Conservation (phyloP, 1,140 invertebrate species). For the Diplogasteroides magnus region DNA sequence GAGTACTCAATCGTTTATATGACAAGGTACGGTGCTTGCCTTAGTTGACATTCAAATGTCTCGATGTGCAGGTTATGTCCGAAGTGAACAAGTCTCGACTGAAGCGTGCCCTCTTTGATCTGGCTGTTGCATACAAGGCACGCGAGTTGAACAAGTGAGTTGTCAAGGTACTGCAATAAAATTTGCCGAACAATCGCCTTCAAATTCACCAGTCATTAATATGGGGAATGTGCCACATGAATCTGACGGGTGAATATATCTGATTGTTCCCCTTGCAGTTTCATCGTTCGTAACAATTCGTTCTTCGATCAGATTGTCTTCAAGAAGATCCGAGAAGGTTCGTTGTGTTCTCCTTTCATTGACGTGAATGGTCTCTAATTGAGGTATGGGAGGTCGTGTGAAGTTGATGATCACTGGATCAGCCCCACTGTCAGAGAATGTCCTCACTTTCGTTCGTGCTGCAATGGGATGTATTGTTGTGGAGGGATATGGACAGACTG, state of each 20-base stretch:
- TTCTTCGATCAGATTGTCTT: slow-evolving; percentile 48
- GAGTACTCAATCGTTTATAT: slow-evolving; percentile 85
- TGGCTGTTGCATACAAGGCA: slow-evolving; percentile 41
- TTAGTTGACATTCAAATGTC: not conserved
- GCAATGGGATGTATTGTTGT: slow-evolving; percentile 77
- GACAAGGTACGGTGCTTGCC: slow-evolving; percentile 64
- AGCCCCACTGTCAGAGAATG: slow-evolving; percentile 83
- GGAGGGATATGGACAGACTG: slow-evolving; percentile 85
- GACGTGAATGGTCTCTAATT: not conserved
- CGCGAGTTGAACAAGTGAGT: slow-evolving; percentile 43
- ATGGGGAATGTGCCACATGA: no score
- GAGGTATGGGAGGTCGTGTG: slow-evolving; percentile 76
- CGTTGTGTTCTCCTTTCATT: not conserved
- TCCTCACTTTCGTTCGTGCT: slow-evolving; percentile 85
- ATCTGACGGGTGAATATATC: no score
- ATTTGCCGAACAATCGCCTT: no score
- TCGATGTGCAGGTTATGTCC: slow-evolving; percentile 35
- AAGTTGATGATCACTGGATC: slow-evolving; percentile 89
- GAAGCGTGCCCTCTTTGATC: slow-evolving; percentile 43
- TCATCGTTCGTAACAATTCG: slow-evolving; percentile 46
- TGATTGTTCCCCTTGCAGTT: slow-evolving; percentile 31
- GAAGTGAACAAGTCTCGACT: slow-evolving; percentile 50
- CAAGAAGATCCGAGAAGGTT: slow-evolving; percentile 50
- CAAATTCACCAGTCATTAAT: no score
- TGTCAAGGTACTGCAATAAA: no score